Evolutionary conservation across 2,888 invertebrate genomes (phyloP).

Genomic region (Drosophila longiperda): DNA sequence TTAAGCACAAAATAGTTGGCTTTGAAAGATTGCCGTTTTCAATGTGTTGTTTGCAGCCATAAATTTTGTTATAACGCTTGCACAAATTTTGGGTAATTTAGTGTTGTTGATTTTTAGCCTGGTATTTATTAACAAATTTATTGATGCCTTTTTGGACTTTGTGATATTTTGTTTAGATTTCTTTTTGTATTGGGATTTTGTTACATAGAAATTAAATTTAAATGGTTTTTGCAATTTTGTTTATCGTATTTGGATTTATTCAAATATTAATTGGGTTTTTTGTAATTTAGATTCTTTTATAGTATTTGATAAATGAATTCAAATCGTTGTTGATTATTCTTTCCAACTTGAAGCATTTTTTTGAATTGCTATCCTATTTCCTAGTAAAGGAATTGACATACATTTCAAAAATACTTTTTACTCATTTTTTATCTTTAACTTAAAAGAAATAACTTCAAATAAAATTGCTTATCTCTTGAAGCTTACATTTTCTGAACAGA

Average conservation of each 20-base stretch:
- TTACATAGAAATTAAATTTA: not conserved
- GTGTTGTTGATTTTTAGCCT: not conserved
- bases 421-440: not conserved
- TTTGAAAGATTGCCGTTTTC: not conserved
- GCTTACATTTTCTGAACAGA: slow-evolving; percentile 42
- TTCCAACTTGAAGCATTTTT: not conserved
- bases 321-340: not conserved
- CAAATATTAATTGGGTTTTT: too few relatives aligned
- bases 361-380: not conserved
- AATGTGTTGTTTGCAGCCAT: not conserved
- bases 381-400: not conserved
- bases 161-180: not conserved
- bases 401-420: too few relatives aligned
- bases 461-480: not conserved
- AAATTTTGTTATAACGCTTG: slow-evolving; percentile 6
- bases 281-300: not conserved
- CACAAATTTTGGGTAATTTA: slow-evolving; percentile 11
- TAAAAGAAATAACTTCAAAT: not conserved
- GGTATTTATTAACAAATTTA: not conserved
- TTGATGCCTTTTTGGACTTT: too few relatives aligned
- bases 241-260: too few relatives aligned
- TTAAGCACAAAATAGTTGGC: slow-evolving; percentile 8
- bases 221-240: not conserved
- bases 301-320: too few relatives aligned
- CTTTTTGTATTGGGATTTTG: not conserved